A percentile compares a stretch with the other conserved stretches of the same genome.
These are phyloP conservation scores for Camelus bactrianus DNA, from an alignment of 2,113 vertebrate genomes.

Conservation along the genomic window DNA sequence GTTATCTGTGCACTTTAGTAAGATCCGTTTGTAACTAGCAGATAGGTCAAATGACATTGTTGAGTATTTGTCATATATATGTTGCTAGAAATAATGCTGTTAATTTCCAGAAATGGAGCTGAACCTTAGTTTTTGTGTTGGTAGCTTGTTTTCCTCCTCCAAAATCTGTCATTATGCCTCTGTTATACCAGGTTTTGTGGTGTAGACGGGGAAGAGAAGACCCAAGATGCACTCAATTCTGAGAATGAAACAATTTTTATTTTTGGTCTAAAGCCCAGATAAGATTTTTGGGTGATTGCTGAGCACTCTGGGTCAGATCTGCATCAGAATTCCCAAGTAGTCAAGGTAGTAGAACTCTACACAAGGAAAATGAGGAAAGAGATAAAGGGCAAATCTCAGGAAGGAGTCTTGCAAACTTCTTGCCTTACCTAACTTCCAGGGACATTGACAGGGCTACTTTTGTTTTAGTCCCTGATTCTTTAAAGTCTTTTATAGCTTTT, in stretches of 20 bases:
- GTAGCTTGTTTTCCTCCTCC: not conserved
- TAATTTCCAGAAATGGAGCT: not conserved
- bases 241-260: not conserved
- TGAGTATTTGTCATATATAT: not conserved
- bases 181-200: not conserved
- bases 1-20: not conserved
- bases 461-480: not conserved
- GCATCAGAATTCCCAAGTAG: not conserved
- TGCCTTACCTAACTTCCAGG: not conserved
- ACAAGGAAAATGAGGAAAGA: not conserved
- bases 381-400: not conserved
- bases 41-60: not conserved
- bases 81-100: not conserved
- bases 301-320: not conserved
- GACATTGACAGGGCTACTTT: not conserved
- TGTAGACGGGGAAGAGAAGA: not conserved
- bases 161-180: not conserved
- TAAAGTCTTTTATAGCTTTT: not conserved
- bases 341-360: not conserved
- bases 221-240: not conserved
- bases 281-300: not conserved
- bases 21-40: not conserved
- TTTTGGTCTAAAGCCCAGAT: not conserved
- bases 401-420: not conserved
- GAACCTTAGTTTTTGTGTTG: slow-evolving; percentile 27